A percentile compares a stretch with the other conserved stretches of the same genome.
Evolutionary conservation across 2,888 invertebrate species (phyloP).

Genomic region (Reticulitermes lucifugus): DNA sequence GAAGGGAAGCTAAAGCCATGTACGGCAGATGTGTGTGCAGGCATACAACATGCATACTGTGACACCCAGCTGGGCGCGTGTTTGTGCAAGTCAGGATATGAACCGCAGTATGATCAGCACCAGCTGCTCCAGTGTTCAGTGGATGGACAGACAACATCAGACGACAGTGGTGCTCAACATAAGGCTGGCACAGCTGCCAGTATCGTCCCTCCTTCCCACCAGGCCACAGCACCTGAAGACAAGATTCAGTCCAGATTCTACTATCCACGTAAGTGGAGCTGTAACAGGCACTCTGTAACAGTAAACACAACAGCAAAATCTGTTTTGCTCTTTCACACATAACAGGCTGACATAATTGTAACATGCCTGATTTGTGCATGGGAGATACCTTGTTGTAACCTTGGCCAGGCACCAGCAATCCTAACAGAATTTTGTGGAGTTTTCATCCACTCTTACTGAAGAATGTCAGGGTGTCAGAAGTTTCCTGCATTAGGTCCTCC

Average conservation of each 20-base stretch:
- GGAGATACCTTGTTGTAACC: too few species aligned
- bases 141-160: slow-evolving; percentile 31
- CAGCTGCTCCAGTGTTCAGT: background rate
- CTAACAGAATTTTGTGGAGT: too few species aligned
- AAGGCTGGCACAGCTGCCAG: slow-evolving; percentile 35
- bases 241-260: slow-evolving; percentile 55
- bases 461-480: too few species aligned
- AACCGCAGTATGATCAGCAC: slow-evolving; percentile 13
- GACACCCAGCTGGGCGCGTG: slow-evolving; percentile 44
- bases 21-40: slow-evolving; percentile 43
- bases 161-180: slow-evolving; percentile 30
- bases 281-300: too few species aligned
- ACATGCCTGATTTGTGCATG: too few species aligned
- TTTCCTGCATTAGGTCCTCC: too few species aligned
- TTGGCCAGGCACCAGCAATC: too few species aligned
- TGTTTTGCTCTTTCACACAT: too few species aligned
- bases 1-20: slow-evolving; percentile 61
- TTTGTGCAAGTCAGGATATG: slow-evolving; percentile 39
- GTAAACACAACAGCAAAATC: too few species aligned
- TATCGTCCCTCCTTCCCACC: slow-evolving; percentile 4
- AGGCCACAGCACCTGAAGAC: slow-evolving; percentile 51
- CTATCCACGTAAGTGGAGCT: slow-evolving; percentile 53
- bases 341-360: too few species aligned
- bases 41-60: slow-evolving; percentile 47
- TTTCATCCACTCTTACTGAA: too few species aligned